Conservation (phyloP, 2,888 invertebrate genomes). For the Nysson spinosus region DNA sequence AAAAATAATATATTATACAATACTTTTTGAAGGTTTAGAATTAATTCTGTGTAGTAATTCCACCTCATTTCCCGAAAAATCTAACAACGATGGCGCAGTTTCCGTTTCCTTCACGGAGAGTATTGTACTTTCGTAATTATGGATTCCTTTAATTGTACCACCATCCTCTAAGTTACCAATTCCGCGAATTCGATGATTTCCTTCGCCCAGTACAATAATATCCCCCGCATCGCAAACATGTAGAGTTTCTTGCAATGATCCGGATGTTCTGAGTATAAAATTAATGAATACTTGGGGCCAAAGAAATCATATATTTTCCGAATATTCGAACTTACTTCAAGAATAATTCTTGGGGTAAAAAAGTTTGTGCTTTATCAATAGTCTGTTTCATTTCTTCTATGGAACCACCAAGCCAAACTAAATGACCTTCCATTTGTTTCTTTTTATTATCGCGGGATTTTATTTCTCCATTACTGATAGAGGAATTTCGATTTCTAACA, state of each 20-base stretch:
- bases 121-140: conserved; percentile 66
- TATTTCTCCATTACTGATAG: conserved; percentile 42
- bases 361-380: conserved; percentile 75
- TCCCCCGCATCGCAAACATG: conserved; percentile 77
- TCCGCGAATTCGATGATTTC: conserved; percentile 78
- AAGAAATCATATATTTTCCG: too few species aligned
- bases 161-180: conserved; percentile 79
- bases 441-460: conserved; percentile 61
- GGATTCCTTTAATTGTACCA: conserved; percentile 75
- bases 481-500: conserved; percentile 63
- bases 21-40: too few species aligned
- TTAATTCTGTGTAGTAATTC: neutral
- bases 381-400: conserved; percentile 78
- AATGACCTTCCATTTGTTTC: conserved; percentile 65
- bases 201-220: conserved; percentile 78
- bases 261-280: conserved; percentile 62
- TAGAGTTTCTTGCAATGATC: conserved; percentile 74
- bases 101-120: conserved; percentile 78
- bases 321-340: conserved; percentile 72
- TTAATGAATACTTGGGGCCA: too few species aligned
- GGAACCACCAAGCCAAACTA: conserved; percentile 78
- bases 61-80: conserved; percentile 76
- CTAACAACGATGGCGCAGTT: conserved; percentile 78
- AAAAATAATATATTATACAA: too few species aligned
- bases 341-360: conserved; percentile 71